These are phyloP conservation scores for Nicator chloris DNA, from an alignment of 2,113 vertebrate species.

Conservation along the genomic window DNA sequence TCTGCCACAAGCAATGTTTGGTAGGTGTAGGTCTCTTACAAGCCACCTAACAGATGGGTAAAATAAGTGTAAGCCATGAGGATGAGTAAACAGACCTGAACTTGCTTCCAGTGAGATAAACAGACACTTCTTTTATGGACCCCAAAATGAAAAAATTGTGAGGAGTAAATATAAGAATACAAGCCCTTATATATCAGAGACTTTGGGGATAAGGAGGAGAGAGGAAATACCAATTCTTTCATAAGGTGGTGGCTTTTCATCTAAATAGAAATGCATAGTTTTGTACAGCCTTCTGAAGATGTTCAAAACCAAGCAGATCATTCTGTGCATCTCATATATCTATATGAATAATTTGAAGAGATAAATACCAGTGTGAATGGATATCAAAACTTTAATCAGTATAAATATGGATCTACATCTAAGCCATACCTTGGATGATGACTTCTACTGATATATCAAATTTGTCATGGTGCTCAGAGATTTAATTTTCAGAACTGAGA, in stretches of 20 bases:
- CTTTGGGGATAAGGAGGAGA: background rate
- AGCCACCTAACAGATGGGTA: background rate
- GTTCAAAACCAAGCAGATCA: background rate
- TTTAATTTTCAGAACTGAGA: background rate
- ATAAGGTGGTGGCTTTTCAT: background rate
- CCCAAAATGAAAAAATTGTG: background rate
- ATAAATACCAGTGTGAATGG: background rate
- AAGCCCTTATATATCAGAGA: background rate
- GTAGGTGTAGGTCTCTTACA: background rate
- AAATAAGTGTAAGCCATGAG: background rate
- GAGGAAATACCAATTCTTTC: background rate
- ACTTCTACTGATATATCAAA: background rate
- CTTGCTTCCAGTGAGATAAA: background rate
- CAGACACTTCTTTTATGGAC: background rate
- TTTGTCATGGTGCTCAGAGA: background rate
- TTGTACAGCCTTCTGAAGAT: background rate
- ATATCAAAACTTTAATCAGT: background rate
- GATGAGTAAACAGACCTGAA: background rate
- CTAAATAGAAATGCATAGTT: background rate
- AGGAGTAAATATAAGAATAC: background rate
- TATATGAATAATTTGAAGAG: background rate
- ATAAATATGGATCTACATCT: background rate
- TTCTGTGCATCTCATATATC: background rate
- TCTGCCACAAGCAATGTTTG: background rate
- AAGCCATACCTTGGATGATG: background rate